Conservation (phyloP, 1,140 invertebrate genomes). For the Brachionus manjavacas region DNA sequence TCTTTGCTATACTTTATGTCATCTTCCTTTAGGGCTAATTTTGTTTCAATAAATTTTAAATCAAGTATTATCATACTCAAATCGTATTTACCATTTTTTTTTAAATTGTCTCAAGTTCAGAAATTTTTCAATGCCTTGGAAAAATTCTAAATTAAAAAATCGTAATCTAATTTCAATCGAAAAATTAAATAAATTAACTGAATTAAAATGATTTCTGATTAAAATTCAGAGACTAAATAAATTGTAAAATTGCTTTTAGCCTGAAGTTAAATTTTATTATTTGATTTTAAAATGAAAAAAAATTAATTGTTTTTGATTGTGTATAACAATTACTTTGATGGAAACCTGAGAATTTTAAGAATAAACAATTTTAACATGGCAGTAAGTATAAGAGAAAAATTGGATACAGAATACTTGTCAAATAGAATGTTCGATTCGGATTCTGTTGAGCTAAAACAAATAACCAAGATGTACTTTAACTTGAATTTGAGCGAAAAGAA, state of each 20-base stretch:
- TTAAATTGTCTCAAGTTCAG: too few relatives aligned
- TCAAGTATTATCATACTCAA: too few relatives aligned
- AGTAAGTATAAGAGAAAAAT: background rate
- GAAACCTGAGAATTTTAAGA: background rate
- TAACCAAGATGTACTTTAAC: background rate
- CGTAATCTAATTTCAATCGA: background rate
- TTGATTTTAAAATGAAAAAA: background rate
- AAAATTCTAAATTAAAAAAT: too few relatives aligned
- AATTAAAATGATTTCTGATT: background rate
- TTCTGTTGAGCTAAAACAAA: background rate
- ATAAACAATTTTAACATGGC: background rate
- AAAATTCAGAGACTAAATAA: background rate
- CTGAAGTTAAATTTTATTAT: background rate
- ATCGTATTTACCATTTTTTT: too few relatives aligned
- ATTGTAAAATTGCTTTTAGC: background rate
- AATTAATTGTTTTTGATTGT: background rate
- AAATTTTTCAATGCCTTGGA: too few relatives aligned
- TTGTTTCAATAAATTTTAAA: too few relatives aligned
- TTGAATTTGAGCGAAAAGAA: background rate
- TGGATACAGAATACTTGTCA: background rate
- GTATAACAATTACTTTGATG: background rate
- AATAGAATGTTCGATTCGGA: background rate
- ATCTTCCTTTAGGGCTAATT: too few relatives aligned
- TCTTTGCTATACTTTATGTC: too few relatives aligned
- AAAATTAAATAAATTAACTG: background rate